These are phyloP conservation scores for Phyllotreta cruciferae DNA, from an alignment of 2,888 invertebrate species.

Conservation along the genomic window DNA sequence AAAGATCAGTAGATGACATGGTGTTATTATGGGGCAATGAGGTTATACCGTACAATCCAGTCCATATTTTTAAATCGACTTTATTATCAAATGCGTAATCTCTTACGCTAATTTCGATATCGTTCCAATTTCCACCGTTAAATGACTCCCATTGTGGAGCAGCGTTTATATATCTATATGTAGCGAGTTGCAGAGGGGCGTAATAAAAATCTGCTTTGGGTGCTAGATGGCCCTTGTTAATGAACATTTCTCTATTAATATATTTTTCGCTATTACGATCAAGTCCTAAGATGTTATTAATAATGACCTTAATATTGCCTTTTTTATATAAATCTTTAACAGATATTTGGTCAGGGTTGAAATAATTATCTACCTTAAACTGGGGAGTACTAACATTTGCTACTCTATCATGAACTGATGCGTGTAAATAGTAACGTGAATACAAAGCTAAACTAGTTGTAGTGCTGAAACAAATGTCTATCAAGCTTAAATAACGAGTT, in stretches of 20 bases:
- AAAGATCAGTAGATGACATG: neutral
- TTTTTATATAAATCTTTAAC: neutral
- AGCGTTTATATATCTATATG: constrained; percentile 64
- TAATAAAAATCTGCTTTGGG: constrained; percentile 64
- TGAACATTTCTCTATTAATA: constrained; percentile 41
- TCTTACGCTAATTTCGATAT: constrained; percentile 54
- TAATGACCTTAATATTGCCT: neutral
- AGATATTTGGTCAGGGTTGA: neutral
- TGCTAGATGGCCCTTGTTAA: constrained; percentile 64
- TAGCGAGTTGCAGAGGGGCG: constrained; percentile 60
- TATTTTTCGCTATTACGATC: constrained; percentile 33
- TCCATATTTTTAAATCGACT: constrained; percentile 54
- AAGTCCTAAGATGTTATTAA: constrained; percentile 8
- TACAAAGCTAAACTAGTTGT: constrained; percentile 63
- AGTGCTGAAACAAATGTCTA: constrained; percentile 65
- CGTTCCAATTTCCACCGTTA: constrained; percentile 60
- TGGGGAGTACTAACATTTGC: neutral
- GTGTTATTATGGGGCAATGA: constrained; percentile 58
- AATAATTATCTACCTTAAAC: neutral
- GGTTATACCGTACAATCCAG: constrained; percentile 66
- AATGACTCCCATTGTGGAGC: constrained; percentile 63
- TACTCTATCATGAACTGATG: neutral
- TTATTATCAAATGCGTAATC: constrained; percentile 45
- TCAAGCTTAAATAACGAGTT: constrained; percentile 35
- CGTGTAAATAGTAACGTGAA: constrained; percentile 61